These are phyloP conservation scores for Abrostola tripartita DNA, from an alignment of 2,888 invertebrate species.

Conservation along the genomic window DNA sequence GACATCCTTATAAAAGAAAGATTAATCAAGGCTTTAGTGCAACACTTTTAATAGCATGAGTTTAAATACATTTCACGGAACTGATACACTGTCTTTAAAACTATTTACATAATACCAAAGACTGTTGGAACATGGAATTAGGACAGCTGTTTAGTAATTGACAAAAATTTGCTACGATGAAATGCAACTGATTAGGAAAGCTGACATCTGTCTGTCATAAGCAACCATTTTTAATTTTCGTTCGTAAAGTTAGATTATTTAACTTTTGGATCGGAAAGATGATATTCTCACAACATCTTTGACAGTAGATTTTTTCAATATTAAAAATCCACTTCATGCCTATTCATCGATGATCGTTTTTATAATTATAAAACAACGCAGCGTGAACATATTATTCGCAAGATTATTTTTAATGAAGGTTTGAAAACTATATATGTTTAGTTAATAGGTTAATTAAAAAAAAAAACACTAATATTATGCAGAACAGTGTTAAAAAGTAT, in stretches of 20 bases:
- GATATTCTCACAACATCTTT: neutral
- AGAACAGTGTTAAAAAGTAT: too few species aligned
- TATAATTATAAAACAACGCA: too few species aligned
- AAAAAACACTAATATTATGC: too few species aligned
- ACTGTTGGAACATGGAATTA: slow-evolving; percentile 54
- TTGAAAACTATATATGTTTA: too few species aligned
- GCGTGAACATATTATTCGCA: too few species aligned
- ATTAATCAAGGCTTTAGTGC: slow-evolving; percentile 53
- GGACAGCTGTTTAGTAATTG: slow-evolving; percentile 84
- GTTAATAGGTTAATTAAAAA: too few species aligned
- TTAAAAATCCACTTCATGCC: too few species aligned
- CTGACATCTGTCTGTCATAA: slow-evolving; percentile 51
- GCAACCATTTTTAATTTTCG: slow-evolving; percentile 51
- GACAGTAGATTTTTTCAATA: neutral
- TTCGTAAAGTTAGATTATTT: slow-evolving; percentile 26
- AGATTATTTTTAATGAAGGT: too few species aligned
- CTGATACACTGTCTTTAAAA: slow-evolving; percentile 27
- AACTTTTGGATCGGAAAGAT: neutral
- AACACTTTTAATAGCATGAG: slow-evolving; percentile 56
- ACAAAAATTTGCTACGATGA: slow-evolving; percentile 74
- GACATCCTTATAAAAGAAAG: slow-evolving; percentile 81
- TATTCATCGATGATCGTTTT: too few species aligned
- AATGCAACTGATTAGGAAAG: slow-evolving; percentile 55
- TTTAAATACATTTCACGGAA: slow-evolving; percentile 27
- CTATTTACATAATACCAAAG: slow-evolving; percentile 41